Base-by-base conservation (phyloP, 2,797 vertebrate genomes). In the Chrysocyon brachyurus region DNA sequence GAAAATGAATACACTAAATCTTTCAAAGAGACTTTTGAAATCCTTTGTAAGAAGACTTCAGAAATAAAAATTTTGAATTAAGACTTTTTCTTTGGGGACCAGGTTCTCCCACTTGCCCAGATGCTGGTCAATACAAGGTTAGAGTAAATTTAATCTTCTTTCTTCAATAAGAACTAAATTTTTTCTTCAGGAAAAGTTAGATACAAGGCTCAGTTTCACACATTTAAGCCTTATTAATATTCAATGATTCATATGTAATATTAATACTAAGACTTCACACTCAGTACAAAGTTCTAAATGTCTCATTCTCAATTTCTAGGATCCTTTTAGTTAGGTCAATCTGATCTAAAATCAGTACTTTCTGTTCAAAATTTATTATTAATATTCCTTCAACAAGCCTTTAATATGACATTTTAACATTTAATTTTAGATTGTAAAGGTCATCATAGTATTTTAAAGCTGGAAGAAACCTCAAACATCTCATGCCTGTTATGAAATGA, bases 231-330 rank as follows among this genome's bases (percentile, higher is more conserved):
- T 36, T 36, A 78, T 33, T 72, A 91, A 70, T 66, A 94, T 17
- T 64, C 66, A 94, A 24, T 66, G 10, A 86, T 90, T 87, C 66
- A 56, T 54, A 84, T 61, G 9, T 85, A 91, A 88, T 84, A 66
- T 82, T 92, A 90, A 87, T 77, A 78, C 63, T 89, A 94, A 87
- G 28, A 68, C 6, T 72, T 84, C n/a, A 96, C 85, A 95, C 12
- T 66, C 86, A 86, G 31, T 56, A 93, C 19, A n/a, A 96, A 96
- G 73, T 88, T 89, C 40, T 91, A 95, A 89, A 91, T 78, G 15
- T 70, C 70, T 85, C 90, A 79, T 64, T 79, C n/a, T 87, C 31
- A 96, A 91, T 33, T 59, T 94, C 95, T 72, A 85, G 33, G 26
- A 61, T 75, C 33, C n/a, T 93, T 92, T 87, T 84, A 87, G 21